Base-by-base conservation (phyloP, 2,888 invertebrate genomes). In the Thereva nobilitata region DNA sequence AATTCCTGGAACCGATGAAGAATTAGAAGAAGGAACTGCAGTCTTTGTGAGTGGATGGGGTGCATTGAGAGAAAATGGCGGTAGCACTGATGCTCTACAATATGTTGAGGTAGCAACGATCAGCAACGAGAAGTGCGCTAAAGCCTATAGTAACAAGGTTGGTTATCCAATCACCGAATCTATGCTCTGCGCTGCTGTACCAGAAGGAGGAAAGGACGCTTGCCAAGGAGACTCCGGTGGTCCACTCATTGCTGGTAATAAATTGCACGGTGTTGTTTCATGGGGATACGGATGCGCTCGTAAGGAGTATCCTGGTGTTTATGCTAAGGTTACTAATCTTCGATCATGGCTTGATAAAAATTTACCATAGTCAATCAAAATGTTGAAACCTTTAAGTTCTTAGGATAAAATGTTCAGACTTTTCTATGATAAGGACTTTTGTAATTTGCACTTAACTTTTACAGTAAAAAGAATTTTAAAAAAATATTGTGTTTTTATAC, bases 61-160 rank as follows among this genome's bases (percentile, higher is more conserved):
- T 10, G 10, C 57, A 9, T 5, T 44, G 2, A 23, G 10, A 75
- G 67, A 74, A 71, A 75, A 73, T 23, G 77, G 76, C 8, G 5
- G 41, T 0, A 67, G 70, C 2, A 73, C 77, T 37, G 55, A 49
- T 9, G 9, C 49, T 8, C 71, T 80, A 2, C 85, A 85, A 75
- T 80, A 75, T 57, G 84, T 82, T 0, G 42, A 77, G 9, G 78
- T 86, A 0, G 79, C 81, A 0, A 82, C 82, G 72, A 79, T 84
- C 1, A 80, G 74, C 67, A 75, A 80, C 1, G 67, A 72, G 0
- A 72, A 73, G 0, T 86, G 86, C 68, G 71, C 69, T 1, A 63
- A 70, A 0, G 80, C 55, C 10, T 65, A 65, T 37, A 68, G n/a
- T n/a, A n/a, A 72, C 1, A 23, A 9, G 49, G 40, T 34, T 12